phyloP scores from a whole-genome alignment of 2,113 vertebrate genomes.

The Periophthalmus modestus region DNA sequence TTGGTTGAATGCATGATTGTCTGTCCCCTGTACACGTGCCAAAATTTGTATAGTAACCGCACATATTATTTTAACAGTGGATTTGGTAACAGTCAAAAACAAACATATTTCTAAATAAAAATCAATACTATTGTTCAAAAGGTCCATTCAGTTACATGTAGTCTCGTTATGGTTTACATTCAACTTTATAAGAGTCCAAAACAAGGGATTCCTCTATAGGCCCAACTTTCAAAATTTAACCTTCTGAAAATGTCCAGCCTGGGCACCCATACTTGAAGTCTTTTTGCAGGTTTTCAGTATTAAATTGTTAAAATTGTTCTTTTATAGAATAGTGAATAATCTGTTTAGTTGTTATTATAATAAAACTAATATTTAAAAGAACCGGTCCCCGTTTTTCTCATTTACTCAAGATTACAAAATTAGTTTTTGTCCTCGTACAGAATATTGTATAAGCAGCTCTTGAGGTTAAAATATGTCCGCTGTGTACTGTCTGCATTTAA shows the following conservation, averaged over 20 bases:
- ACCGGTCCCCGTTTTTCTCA: too few relatives aligned
- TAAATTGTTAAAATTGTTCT: neutral
- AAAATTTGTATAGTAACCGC: neutral
- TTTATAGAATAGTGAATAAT: neutral
- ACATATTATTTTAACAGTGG: neutral
- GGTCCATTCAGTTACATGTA: conserved; percentile 42
- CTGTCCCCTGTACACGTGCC: neutral
- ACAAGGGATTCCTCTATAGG: neutral
- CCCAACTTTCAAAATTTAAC: conserved; percentile 3
- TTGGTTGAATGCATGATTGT: neutral
- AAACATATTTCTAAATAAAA: neutral
- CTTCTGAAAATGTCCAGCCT: conserved; percentile 38
- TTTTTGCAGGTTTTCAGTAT: neutral
- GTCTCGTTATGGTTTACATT: conserved; percentile 55
- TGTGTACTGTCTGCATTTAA: too few relatives aligned
- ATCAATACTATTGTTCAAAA: neutral
- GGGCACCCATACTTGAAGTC: neutral
- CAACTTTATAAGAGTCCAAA: conserved; percentile 40
- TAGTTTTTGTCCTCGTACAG: too few relatives aligned
- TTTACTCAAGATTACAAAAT: too few relatives aligned
- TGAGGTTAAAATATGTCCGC: too few relatives aligned
- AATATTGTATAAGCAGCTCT: too few relatives aligned
- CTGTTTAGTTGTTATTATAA: neutral
- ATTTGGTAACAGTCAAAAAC: neutral
- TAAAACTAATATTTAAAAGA: too few relatives aligned